Base-by-base conservation (phyloP, 2,797 vertebrate species). In the Lagorchestes hirsutus region DNA sequence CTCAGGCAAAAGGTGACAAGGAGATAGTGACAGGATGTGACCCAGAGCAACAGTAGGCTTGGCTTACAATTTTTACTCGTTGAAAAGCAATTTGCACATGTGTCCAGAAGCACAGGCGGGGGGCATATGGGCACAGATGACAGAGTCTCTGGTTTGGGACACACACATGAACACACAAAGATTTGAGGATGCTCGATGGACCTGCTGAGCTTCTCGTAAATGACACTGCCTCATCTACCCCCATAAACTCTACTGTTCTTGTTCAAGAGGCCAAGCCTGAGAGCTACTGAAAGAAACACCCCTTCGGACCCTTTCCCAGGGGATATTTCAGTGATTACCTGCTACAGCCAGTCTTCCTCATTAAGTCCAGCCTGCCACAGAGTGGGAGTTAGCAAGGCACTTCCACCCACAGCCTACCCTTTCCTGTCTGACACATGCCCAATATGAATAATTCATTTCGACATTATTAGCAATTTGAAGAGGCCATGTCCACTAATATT, bases 41-140 rank as follows among this genome's bases (percentile, higher is more conserved):
- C 97, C 97, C 94, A 90, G 59, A 97, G 97, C 90, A 93, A 90
- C 90, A 24, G 93, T 95, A 92, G 94, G 74, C 91, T 96, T 95
- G 96, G 94, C 96, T 98, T 91, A 95, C 56, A 57, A 56, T 90
- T 55, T 93, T 92, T 90, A 59, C 56, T 92, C 95, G 56, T 27
- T 54, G 91, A 93, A 95, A 92, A 96, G 22, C 92, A 74, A 90
- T 58, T 0, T 16, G 14, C 24, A 91, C 0, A 0, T 96, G 40
- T 55, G 58, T 90, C 52, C 90, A 74, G 2, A 18, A 74, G 34
- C 67, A 40, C 67, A 40, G 67, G 67, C 5, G 0, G 18, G n/a
- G 67, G 28, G 6, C n/a, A 82, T 82, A 82, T 82, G 22, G 74
- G 40, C 74, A 40, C 74, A 82, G 40, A 82, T 82, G 74, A 82